Evolutionary conservation across 2,797 vertebrate genomes (phyloP).

Genomic region (Varecia variegata): DNA sequence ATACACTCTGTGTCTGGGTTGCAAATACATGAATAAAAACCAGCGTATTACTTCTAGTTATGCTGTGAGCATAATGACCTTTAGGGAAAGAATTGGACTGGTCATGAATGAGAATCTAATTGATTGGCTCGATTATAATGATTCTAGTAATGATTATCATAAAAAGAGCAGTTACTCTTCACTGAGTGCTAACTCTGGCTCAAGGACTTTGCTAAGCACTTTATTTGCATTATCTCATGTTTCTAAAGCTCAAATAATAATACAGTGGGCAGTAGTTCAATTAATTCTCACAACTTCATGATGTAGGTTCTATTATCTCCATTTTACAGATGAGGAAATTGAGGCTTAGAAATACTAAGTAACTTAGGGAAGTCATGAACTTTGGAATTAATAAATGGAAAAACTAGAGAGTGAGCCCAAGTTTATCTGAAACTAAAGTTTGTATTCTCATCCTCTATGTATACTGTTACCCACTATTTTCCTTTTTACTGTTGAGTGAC

Average conservation of each 20-base stretch:
- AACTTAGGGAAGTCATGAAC: neutral
- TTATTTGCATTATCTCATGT: neutral
- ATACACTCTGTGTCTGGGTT: neutral
- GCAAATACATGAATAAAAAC: neutral
- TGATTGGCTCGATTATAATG: neutral
- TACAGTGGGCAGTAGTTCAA: neutral
- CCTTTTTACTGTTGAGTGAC: neutral
- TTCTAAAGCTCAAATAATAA: neutral
- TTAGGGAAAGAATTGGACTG: neutral
- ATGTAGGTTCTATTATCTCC: neutral
- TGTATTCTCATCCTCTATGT: neutral
- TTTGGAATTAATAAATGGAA: neutral
- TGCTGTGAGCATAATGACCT: neutral
- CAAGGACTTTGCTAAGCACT: neutral
- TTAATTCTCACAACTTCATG: neutral
- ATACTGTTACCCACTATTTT: neutral
- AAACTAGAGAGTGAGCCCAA: neutral
- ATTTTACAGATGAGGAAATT: neutral
- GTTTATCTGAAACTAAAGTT: neutral
- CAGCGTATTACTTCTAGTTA: neutral
- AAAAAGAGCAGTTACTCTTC: neutral
- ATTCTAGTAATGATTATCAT: neutral
- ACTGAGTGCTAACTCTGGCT: neutral
- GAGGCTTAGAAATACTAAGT: neutral
- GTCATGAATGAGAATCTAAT: neutral